phyloP scores from a whole-genome alignment of 1,140 invertebrate genomes.

The Cydia amplana region DNA sequence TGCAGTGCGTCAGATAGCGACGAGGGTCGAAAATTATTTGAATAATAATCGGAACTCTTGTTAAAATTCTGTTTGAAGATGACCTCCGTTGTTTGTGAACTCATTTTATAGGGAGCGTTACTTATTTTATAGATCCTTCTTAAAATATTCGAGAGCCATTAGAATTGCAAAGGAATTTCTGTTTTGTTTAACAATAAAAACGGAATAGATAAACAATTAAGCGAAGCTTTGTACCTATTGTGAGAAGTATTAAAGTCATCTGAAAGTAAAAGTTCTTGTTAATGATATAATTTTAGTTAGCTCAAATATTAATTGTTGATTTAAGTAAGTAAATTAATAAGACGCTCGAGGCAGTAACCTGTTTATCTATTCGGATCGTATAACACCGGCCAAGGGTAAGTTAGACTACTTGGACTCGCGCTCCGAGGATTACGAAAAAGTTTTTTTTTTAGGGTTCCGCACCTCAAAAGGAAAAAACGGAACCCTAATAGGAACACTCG shows the following conservation, averaged over 20 bases:
- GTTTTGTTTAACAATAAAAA: slow-evolving; percentile 15
- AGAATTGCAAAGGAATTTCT: slow-evolving; percentile 16
- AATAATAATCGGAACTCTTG: slow-evolving; percentile 42
- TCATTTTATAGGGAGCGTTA: slow-evolving; percentile 15
- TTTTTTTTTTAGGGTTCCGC: no score
- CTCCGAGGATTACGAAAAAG: no score
- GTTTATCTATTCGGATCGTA: no score
- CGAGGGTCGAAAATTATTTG: slow-evolving; percentile 46
- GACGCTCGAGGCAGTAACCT: no score
- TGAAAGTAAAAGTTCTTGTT: neutral
- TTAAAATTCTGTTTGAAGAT: slow-evolving; percentile 42
- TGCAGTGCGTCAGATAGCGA: slow-evolving; percentile 52
- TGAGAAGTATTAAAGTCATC: neutral
- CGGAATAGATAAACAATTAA: neutral
- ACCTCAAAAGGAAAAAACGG: no score
- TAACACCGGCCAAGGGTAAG: no score
- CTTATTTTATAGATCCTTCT: slow-evolving; percentile 9
- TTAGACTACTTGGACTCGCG: no score
- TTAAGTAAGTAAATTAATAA: no score
- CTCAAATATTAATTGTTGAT: no score
- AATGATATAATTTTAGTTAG: no score
- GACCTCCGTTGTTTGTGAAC: slow-evolving; percentile 40
- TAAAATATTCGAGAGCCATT: slow-evolving; percentile 5
- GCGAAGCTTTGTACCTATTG: neutral
- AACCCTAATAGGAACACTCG: no score